A percentile compares a stretch with the other conserved stretches of the same genome.
Conservation (phyloP, 2,888 invertebrate genomes). For the Callimorpha dominula region DNA sequence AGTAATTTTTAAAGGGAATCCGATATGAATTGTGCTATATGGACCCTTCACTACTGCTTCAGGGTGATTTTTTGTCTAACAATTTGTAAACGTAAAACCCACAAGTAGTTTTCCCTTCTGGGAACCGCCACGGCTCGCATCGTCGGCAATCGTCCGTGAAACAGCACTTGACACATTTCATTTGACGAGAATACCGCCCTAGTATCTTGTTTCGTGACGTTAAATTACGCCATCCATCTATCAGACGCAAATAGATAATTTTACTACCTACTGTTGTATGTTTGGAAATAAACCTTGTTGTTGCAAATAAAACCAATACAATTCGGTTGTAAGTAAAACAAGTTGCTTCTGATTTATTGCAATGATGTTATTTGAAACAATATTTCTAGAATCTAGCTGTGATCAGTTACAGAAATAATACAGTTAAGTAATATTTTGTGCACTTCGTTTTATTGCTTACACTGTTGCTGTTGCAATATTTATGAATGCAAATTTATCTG, state of each 20-base stretch:
- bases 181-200: conserved; percentile 63
- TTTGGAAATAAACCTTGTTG: conserved; percentile 17
- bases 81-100: conserved; percentile 50
- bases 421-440: not conserved
- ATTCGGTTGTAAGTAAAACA: conserved; percentile 17
- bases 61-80: conserved; percentile 35
- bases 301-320: conserved; percentile 20
- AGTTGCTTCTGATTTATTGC: conserved; percentile 17
- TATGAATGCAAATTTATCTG: not conserved
- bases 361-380: conserved; percentile 21
- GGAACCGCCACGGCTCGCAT: conserved; percentile 56
- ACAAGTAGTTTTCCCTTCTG: conserved; percentile 53
- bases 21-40: not conserved
- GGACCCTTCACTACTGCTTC: conserved; percentile 22
- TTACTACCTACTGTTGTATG: conserved; percentile 49
- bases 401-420: conserved; percentile 9
- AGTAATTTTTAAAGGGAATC: no score
- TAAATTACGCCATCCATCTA: conserved; percentile 65
- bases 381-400: conserved; percentile 19
- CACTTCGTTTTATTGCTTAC: conserved; percentile 1
- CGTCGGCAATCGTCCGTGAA: conserved; percentile 79
- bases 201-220: conserved; percentile 65
- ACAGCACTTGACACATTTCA: conserved; percentile 83
- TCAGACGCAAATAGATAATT: conserved; percentile 58
- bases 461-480: not conserved